Base-by-base conservation (phyloP, 92 coral and sea anemone species). In the Muricea muricata region DNA sequence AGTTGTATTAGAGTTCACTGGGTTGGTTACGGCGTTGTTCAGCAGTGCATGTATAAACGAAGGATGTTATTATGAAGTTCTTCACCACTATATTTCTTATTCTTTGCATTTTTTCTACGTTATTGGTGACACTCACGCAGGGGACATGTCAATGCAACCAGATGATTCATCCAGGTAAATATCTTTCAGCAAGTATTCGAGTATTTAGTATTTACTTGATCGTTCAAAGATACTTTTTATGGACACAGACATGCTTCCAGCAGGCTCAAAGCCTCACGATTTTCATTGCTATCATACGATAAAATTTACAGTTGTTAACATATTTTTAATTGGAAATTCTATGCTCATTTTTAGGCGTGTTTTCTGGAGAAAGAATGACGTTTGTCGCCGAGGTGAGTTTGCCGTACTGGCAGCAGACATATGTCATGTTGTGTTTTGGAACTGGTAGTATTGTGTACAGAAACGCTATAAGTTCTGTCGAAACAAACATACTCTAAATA, bases 341-440 rank as follows among this genome's bases (percentile, higher is more conserved):
- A 52, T 76, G 57, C 40, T 11, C 69, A 50, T 56, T 33, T 73
- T 26, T 78, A 78, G 83, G 83, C 33, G 83, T 78, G 14, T 78
- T 78, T 57, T 78, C 83, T 78, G 83, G 83, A 23, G 83, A 78
- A 58, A 78, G 71, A 78, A 78, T 78, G 83, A 78, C 83, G 71
- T 78, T 78, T 78, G 83, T 55, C 45, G 72, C 83, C 13, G 83
- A 78, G 83, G 83, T 78, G 33, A 78, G 83, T 78, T 56, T 32
- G 71, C 30, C 24, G 21, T 18, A 50, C 21, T 52, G 47, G 37
- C 76, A 37, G 83, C 26, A 26, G 47, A 78, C 47, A 58, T 30
- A 76, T 50, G 65, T 41, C 79, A 40, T 76, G 42, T 76, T 50
- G 81, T 41, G 58, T 73, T 73, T 60, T 75, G 40, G 65, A 75